A percentile compares a stretch with the other conserved stretches of the same genome.
Evolutionary conservation across 2,113 vertebrate species (phyloP).

Genomic region (Oreamnos americanus): DNA sequence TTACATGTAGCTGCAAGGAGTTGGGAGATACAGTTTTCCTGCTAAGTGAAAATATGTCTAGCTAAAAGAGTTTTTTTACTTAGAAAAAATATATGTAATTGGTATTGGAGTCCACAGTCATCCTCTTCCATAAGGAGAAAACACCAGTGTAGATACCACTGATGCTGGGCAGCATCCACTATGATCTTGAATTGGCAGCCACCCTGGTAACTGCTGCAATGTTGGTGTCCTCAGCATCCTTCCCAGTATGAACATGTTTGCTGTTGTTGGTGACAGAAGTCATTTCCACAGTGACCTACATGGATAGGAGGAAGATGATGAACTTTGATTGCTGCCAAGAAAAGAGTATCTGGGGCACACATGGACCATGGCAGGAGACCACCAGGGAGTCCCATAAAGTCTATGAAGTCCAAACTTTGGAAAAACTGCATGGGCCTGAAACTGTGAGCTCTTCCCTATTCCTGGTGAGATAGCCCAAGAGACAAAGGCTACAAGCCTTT

Average conservation of each 20-base stretch:
- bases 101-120: not conserved
- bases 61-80: not conserved
- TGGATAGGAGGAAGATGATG: not conserved
- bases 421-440: not conserved
- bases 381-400: not conserved
- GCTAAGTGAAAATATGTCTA: not conserved
- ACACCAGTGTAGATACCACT: not conserved
- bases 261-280: not conserved
- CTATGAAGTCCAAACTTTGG: not conserved
- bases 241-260: not conserved
- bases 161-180: not conserved
- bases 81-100: not conserved
- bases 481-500: not conserved
- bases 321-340: not conserved
- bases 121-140: not conserved
- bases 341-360: not conserved
- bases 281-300: not conserved
- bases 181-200: not conserved
- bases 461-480: not conserved
- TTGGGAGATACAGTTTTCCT: not conserved
- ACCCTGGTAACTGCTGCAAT: not conserved
- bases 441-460: not conserved
- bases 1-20: not conserved
- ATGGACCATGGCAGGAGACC: no score
- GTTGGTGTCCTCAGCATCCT: not conserved